A percentile compares a stretch with the other conserved stretches of the same genome.
These are phyloP conservation scores for Hemicrepidius hirtus DNA, from an alignment of 2,888 invertebrate genomes.

Conservation along the genomic window DNA sequence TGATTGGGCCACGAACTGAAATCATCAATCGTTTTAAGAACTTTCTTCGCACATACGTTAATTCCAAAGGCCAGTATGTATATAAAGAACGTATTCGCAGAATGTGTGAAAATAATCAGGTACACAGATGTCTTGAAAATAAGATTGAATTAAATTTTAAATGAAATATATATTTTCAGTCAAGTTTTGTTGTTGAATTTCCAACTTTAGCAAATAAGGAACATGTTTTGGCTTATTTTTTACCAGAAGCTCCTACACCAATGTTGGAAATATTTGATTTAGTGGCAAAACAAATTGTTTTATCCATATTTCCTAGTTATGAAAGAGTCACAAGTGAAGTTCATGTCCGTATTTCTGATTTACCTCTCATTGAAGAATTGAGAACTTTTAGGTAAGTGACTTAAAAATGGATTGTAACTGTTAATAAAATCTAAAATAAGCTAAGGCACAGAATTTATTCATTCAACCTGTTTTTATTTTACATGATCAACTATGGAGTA, in stretches of 20 bases:
- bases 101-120: constrained; percentile 95
- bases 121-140: constrained; percentile 52
- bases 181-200: constrained; percentile 95
- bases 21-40: constrained; percentile 95
- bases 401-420: too few relatives aligned
- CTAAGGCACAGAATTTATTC: too few relatives aligned
- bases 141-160: neutral
- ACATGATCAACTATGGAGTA: too few relatives aligned
- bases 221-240: constrained; percentile 95
- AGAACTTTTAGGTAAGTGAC: constrained; percentile 88
- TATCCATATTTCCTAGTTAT: constrained; percentile 96
- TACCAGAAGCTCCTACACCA: constrained; percentile 98
- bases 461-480: too few relatives aligned
- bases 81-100: constrained; percentile 94
- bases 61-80: constrained; percentile 89
- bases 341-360: constrained; percentile 94
- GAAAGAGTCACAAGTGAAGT: constrained; percentile 95
- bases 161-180: constrained; percentile 64
- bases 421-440: too few relatives aligned
- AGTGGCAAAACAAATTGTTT: constrained; percentile 93
- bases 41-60: constrained; percentile 92
- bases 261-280: constrained; percentile 98
- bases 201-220: constrained; percentile 92
- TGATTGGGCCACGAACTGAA: constrained; percentile 96
- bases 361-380: constrained; percentile 96